Evolutionary conservation across 2,113 vertebrate genomes (phyloP), one percentile per base, ranked within the genome.

Genomic region (Lophura nycthemera): DNA sequence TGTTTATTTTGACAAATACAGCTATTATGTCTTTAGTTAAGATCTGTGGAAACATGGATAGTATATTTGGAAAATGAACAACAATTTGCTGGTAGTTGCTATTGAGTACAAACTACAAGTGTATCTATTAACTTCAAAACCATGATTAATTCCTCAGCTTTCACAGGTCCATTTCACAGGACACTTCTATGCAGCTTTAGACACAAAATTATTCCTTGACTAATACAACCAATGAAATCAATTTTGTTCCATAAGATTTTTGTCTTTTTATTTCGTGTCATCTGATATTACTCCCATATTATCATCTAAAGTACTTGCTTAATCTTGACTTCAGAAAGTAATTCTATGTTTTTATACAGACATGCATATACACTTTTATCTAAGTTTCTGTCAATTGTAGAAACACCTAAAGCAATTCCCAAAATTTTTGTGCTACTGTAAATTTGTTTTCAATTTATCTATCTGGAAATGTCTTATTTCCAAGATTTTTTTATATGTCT

Each of bases 131-230:
- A 8, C 7, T 76, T 19, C 8, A 59, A 69, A 83, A 7, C 2
- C 9, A 73, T 42, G 6, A 6, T 61, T 38, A 0, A 0, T 38
- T 76, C 21, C 25, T 91, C 2, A 10, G 10, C 36, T 67, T 87
- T 60, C 22, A 78, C 54, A 85, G 29, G 9, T 40, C 19, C 17
- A 30, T 16, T 66, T 61, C 29, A 75, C 8, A 80, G 64, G 6
- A 2, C 1, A 25, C 38, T 80, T 94, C 48, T 57, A 20, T n/a
- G 3, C 16, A 42, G 4, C 5, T 69, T 90, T 69, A 69, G 29
- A 38, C 6, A 34, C 56, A 48, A 83, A 17, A 13, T 8, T 3
- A 10, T 42, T 57, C 6, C 5, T 75, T 85, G 48, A 67, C 8
- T 4, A 42, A 36, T 83, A 52, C 40, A 76, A 48, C 1, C 6